Percentiles rank a stretch among this genome's conserved stretches.
Conservation (phyloP, 1,140 invertebrate genomes). For the Acyrthosiphon pisum region DNA sequence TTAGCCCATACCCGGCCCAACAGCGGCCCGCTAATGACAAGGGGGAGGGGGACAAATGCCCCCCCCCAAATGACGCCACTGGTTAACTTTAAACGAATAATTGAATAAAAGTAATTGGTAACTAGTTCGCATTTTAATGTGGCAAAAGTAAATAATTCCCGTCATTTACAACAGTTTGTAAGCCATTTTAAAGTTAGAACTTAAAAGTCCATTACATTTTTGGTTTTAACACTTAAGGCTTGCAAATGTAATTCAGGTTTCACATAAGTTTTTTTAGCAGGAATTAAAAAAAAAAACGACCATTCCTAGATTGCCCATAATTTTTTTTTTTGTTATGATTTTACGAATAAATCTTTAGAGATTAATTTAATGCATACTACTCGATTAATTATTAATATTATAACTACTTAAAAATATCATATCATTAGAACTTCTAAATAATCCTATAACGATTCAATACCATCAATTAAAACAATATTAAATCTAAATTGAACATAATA, state of each 20-base stretch:
- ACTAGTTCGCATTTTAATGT: background rate
- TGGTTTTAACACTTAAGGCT: background rate
- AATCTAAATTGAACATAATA: background rate
- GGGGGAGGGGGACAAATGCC: too few relatives aligned
- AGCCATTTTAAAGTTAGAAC: background rate
- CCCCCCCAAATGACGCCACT: too few relatives aligned
- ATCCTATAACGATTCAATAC: background rate
- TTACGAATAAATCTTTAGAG: background rate
- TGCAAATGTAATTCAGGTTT: background rate
- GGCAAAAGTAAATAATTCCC: background rate
- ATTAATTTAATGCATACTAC: background rate
- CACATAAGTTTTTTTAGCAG: background rate
- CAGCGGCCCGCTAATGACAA: too few relatives aligned
- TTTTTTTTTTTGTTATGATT: background rate
- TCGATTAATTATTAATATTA: background rate
- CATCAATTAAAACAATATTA: background rate
- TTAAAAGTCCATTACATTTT: background rate
- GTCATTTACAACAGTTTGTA: background rate
- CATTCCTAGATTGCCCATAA: background rate
- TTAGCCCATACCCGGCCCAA: too few relatives aligned
- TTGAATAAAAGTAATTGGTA: background rate
- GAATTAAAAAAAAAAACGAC: background rate
- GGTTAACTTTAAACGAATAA: background rate
- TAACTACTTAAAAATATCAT: slow-evolving; percentile 9
- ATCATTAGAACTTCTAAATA: slow-evolving; percentile 35